Evolutionary conservation across 1,140 invertebrate genomes (phyloP).

Genomic region (Yoshiicerus persimilis): DNA sequence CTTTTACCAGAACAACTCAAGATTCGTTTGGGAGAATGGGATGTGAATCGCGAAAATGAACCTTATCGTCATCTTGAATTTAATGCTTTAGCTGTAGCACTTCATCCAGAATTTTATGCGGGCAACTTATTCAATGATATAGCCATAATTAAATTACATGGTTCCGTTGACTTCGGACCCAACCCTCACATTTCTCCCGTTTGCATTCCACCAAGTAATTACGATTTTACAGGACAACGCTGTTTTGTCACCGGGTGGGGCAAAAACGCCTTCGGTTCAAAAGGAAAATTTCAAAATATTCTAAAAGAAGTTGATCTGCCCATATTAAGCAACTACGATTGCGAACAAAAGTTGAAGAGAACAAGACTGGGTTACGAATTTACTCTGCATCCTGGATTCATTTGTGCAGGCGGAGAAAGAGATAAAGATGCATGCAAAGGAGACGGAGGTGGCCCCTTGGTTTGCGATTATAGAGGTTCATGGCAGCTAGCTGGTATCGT

Average conservation of each 20-base stretch:
- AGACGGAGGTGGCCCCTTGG: slow-evolving; percentile 87
- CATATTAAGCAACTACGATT: slow-evolving; percentile 72
- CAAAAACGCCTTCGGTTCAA: slow-evolving; percentile 87
- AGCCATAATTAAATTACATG: slow-evolving; percentile 54
- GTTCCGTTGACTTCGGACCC: slow-evolving; percentile 52
- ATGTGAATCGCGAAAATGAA: slow-evolving; percentile 90
- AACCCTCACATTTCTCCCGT: slow-evolving; percentile 86
- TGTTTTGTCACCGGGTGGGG: slow-evolving; percentile 95
- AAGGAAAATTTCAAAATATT: slow-evolving; percentile 90
- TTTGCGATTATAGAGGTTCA: slow-evolving; percentile 75
- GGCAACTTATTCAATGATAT: slow-evolving; percentile 58
- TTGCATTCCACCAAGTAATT: slow-evolving; percentile 77
- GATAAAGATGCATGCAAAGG: slow-evolving; percentile 62
- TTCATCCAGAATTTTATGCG: slow-evolving; percentile 53
- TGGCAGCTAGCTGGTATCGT: slow-evolving; percentile 87
- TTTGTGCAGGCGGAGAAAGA: slow-evolving; percentile 80
- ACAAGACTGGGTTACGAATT: slow-evolving; percentile 82
- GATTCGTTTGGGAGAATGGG: slow-evolving; percentile 89
- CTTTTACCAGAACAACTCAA: slow-evolving; percentile 66
- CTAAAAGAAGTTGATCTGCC: slow-evolving; percentile 86
- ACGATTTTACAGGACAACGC: slow-evolving; percentile 74
- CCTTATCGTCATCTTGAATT: slow-evolving; percentile 90
- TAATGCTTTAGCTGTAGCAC: slow-evolving; percentile 71
- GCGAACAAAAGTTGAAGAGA: slow-evolving; percentile 75
- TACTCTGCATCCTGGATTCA: slow-evolving; percentile 79